A percentile compares a stretch with the other conserved stretches of the same genome.
These are phyloP conservation scores for Himalopsyche kuldschensis DNA, from an alignment of 2,888 invertebrate species.

Conservation along the genomic window DNA sequence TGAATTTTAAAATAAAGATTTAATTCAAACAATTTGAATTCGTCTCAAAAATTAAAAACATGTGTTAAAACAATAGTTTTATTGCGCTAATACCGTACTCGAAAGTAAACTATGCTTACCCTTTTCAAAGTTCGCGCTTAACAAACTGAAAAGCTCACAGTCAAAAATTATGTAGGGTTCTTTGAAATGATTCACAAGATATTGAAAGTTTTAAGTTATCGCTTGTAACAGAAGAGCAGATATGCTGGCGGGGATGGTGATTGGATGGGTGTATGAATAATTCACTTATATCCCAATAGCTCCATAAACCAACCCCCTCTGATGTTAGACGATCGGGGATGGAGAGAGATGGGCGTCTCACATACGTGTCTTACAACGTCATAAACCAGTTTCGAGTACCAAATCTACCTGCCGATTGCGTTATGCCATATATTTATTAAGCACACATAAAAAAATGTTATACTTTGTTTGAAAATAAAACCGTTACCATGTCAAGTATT, in stretches of 20 bases:
- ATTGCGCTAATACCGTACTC: not conserved
- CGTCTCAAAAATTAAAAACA: not conserved
- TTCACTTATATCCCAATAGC: slow-evolving; percentile 38
- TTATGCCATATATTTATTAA: not conserved
- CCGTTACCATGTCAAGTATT: too few relatives aligned
- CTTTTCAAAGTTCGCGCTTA: not conserved
- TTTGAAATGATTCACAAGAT: slow-evolving; percentile 10
- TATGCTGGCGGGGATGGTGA: slow-evolving; percentile 21
- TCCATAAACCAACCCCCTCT: slow-evolving; percentile 26
- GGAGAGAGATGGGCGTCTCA: not conserved
- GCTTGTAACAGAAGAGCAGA: not conserved
- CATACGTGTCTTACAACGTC: slow-evolving; percentile 33
- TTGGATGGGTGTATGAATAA: slow-evolving; percentile 39
- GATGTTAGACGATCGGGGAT: slow-evolving; percentile 5
- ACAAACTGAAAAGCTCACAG: not conserved
- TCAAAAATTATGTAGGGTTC: not conserved
- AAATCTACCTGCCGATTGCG: slow-evolving; percentile 23
- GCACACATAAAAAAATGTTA: not conserved
- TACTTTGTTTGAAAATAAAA: too few relatives aligned
- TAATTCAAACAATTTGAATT: not conserved
- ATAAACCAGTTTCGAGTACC: slow-evolving; percentile 29
- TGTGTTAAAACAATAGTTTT: not conserved
- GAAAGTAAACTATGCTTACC: not conserved
- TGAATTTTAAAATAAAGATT: not conserved
- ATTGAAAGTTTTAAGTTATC: slow-evolving; percentile 38